Evolutionary conservation across 2,888 invertebrate species (phyloP), one percentile per base, ranked within the genome.

Genomic region (Phengaris alcon): DNA sequence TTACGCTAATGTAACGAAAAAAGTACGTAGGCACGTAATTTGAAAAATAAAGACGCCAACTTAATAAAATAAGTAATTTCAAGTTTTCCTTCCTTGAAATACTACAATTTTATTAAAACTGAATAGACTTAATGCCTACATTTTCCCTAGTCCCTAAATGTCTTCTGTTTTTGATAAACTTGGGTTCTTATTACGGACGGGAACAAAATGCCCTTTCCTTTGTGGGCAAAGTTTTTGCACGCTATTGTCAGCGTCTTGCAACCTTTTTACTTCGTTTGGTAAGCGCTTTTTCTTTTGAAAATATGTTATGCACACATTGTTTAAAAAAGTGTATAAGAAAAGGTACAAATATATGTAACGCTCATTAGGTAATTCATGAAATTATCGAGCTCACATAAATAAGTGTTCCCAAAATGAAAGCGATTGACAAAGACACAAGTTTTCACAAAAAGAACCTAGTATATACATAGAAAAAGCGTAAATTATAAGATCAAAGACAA

Each of bases 171-270:
- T 44, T 44, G 59, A 64, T 64, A 64, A 64, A 64, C 64, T 64
- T 35, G 35, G 64, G 35, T 64, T 48, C 48, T 69, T 69, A 69
- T 69, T 69, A 64, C 44, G 64, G 13, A 44, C n/a, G 69, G 69
- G 69, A n/a, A 48, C 46, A 69, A 48, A 46, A 48, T 48, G 68
- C 69, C 46, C 48, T 59, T 59, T 59, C 15, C n/a, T 69, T 48
- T 48, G 46, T 69, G 48, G 9, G 69, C 69, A n/a, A 48, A 48
- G n/a, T 48, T 69, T 69, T 48, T 69, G 46, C 69, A 69, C 15
- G 46, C 69, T 69, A 48, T 69, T 69, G 69, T 69, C 69, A 69
- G 48, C 68, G 12, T 15, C n/a, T 48, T 69, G 69, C 46, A 69
- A 46, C 69, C 48, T 69, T 48, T 48, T 69, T 15, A 69, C 69